Evolutionary conservation across 2,113 vertebrate genomes (phyloP), one percentile per base, ranked within the genome.

Genomic region (Oncorhynchus keta): DNA sequence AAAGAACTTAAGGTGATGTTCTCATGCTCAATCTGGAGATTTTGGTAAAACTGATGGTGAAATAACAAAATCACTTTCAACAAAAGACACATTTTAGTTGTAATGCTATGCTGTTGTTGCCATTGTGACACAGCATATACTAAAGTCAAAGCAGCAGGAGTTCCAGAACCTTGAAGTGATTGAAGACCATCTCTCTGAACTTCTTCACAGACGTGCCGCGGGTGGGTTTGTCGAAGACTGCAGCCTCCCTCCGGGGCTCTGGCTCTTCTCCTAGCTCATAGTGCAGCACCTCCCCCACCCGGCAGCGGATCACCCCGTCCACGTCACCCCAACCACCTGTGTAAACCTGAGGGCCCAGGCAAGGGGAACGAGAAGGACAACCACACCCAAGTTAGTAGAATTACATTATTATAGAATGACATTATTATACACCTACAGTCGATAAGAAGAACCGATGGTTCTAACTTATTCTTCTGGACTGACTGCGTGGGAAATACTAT

Each of bases 111-210:
- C 39, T 45, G 39, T 9, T 45, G 9, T 45, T 45, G 39, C 39
- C 9, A 45, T 45, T 12, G 39, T 45, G 39, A 45, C 39, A 45
- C 39, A 45, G 39, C 9, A 45, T 45, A 9, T 45, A 11, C 39
- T 45, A 45, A 45, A 45, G 39, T 45, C 39, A 22, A n/a, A 70
- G 45, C 51, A 62, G 59, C 16, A 22, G 16, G 66, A 45, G 39
- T 45, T 45, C 39, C 39, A 7, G 12, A 76, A 99, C 97, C 94
- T 98, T 99, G 83, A 99, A 94, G 76, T 97, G 95, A 81, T 94
- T 92, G 30, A 97, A 95, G 49, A 99, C 96, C 98, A 99, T 99
- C 93, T 99, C 96, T 89, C 95, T 95, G 89, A 99, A 99, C 93
- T 97, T 99, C 89, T 99, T 96, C 86, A 99, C 96, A 16, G 98